Conservation (phyloP, 2,888 invertebrate genomes). For the Polydesmus complanatus region DNA sequence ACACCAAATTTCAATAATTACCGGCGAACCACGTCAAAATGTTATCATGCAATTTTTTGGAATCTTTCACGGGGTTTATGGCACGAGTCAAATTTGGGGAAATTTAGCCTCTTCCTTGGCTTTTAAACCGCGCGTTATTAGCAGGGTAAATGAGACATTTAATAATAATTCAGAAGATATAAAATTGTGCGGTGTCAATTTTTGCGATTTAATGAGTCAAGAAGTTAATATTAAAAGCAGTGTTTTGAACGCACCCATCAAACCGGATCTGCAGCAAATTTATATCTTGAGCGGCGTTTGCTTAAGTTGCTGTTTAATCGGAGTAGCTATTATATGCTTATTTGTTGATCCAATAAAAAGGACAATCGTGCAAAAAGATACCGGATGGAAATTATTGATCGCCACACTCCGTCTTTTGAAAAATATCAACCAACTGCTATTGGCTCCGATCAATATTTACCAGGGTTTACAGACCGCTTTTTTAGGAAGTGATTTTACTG, state of each 20-base stretch:
- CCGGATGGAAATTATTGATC: constrained; percentile 64
- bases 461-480: constrained; percentile 97
- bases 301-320: constrained; percentile 67
- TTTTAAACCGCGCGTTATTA: constrained; percentile 21
- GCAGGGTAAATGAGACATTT: not conserved
- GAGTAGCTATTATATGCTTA: constrained; percentile 69
- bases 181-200: constrained; percentile 18
- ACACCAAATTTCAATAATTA: constrained; percentile 65
- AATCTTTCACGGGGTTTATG: constrained; percentile 96
- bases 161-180: not conserved
- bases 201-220: constrained; percentile 14
- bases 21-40: constrained; percentile 50
- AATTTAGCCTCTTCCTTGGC: constrained; percentile 73
- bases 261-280: constrained; percentile 46
- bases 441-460: constrained; percentile 90
- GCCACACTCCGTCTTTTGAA: constrained; percentile 82
- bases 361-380: constrained; percentile 33
- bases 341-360: constrained; percentile 81
- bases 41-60: constrained; percentile 92
- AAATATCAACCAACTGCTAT: constrained; percentile 77
- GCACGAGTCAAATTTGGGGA: constrained; percentile 91
- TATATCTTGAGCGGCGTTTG: constrained; percentile 81
- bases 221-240: not conserved
- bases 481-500: constrained; percentile 56
- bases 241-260: not conserved